phyloP scores from a whole-genome alignment of 2,113 vertebrate species.

The Lethenteron camtschaticum region DNA sequence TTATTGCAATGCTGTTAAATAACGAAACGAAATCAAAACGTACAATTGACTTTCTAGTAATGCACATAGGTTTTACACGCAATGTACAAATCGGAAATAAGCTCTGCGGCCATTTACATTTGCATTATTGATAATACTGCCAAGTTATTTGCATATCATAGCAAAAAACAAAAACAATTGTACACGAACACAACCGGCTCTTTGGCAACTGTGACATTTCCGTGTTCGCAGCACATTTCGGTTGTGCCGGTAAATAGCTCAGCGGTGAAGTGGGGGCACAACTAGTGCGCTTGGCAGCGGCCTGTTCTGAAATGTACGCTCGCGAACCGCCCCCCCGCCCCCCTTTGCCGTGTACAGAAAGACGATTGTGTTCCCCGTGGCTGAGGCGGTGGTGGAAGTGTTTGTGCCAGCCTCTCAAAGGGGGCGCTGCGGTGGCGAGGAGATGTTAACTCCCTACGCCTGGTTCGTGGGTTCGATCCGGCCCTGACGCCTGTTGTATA shows the following conservation, averaged over 20 bases:
- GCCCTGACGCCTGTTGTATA: no score
- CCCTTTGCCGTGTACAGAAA: no score
- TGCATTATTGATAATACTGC: background rate
- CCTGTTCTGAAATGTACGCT: no score
- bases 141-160: conserved; percentile 4
- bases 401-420: no score
- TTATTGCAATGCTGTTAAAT: conserved; percentile 6
- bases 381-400: no score
- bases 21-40: background rate
- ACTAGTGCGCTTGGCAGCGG: no score
- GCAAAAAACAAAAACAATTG: background rate
- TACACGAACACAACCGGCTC: conserved; percentile 1
- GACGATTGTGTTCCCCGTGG: no score
- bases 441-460: no score
- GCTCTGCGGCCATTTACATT: background rate
- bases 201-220: conserved; percentile 3
- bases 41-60: background rate
- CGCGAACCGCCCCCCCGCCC: no score
- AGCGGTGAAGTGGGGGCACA: no score
- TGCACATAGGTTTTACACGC: background rate
- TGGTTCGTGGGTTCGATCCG: no score
- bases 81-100: conserved; percentile 5
- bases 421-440: no score
- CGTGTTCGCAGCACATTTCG: background rate
- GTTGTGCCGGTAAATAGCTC: background rate